Conservation (phyloP, 2,113 vertebrate genomes). For the Pelecanoides urinatrix region DNA sequence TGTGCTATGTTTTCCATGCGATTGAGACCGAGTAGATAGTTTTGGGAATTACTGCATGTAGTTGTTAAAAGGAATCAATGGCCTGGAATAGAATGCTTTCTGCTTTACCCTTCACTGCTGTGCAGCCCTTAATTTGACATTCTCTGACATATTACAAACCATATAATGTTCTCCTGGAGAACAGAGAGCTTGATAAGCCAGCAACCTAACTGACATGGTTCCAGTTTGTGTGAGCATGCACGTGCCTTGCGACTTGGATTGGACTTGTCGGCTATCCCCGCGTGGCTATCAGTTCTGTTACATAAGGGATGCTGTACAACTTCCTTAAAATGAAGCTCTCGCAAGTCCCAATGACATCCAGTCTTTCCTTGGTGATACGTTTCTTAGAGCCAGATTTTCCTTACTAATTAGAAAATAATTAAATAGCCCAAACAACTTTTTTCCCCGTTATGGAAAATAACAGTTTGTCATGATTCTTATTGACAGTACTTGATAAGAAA, state of each 20-base stretch:
- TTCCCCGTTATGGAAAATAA: neutral
- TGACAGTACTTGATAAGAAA: neutral
- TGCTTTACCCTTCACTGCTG: slow-evolving; percentile 48
- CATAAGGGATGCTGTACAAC: neutral
- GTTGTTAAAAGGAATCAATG: slow-evolving; percentile 67
- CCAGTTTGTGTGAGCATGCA: neutral
- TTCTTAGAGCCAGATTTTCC: neutral
- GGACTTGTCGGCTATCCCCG: slow-evolving; percentile 11
- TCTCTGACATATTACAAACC: slow-evolving; percentile 56
- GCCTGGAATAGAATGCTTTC: slow-evolving; percentile 66
- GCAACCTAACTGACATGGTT: neutral
- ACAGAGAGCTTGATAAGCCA: slow-evolving; percentile 23
- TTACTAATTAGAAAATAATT: neutral
- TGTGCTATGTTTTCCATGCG: slow-evolving; percentile 14
- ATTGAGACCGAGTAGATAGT: slow-evolving; percentile 30
- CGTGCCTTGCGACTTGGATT: slow-evolving; percentile 8
- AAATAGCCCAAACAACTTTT: neutral
- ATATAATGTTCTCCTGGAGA: slow-evolving; percentile 50
- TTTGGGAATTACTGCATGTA: slow-evolving; percentile 43
- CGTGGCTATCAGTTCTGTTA: neutral
- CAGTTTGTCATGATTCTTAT: slow-evolving; percentile 2
- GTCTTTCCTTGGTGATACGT: neutral
- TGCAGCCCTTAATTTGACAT: slow-evolving; percentile 58
- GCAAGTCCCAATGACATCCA: neutral
- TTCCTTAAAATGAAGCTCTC: neutral